Base-by-base conservation (phyloP, 2,888 invertebrate species). In the Sarcophaga variegata region DNA sequence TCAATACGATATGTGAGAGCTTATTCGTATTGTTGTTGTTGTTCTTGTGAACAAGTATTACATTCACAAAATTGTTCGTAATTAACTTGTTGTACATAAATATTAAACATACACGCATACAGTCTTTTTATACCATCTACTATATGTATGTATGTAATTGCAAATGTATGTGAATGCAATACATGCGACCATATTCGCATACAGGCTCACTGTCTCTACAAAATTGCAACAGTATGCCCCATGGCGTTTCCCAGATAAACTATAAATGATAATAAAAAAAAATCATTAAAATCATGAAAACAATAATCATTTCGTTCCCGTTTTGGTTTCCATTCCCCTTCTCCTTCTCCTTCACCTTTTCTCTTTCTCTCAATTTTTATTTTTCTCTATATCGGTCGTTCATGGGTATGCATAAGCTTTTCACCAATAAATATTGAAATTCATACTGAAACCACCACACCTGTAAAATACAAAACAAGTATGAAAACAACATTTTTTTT, bases 191-290 rank as follows among this genome's bases (percentile, higher is more conserved):
- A 49, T 49, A 70, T 54, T 63, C 62, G 4, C 4, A 25, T 45
- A 76, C 25, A 82, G 76, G 63, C 54, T 14, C 17, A 54, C n/a
- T 49, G 66, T 47, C 63, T 76, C 76, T 69, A 80, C 70, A 83
- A 81, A 86, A 86, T 86, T 83, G 81, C 80, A 81, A 74, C 80
- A 63, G 63, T 74, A 76, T 83, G 59, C 83, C 86, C 80, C 25
- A 70, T 54, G 81, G 86, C 69, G 66, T 79, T 81, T 71, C 37
- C 81, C 74, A 63, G 78, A 83, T 83, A 86, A 78, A 86, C 54
- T 83, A 69, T 81, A 83, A 83, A 81, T 74, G 81, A 83, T 83
- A 83, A 86, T 86, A 77, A 86, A 83, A 86, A 86, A 81, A 86
- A 86, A 81, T 86, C 69, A 83, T 81, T 81, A 77, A 81, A 83